These are phyloP conservation scores for Rhynchophorus ferrugineus DNA, from an alignment of 1,140 invertebrate genomes.

Conservation along the genomic window DNA sequence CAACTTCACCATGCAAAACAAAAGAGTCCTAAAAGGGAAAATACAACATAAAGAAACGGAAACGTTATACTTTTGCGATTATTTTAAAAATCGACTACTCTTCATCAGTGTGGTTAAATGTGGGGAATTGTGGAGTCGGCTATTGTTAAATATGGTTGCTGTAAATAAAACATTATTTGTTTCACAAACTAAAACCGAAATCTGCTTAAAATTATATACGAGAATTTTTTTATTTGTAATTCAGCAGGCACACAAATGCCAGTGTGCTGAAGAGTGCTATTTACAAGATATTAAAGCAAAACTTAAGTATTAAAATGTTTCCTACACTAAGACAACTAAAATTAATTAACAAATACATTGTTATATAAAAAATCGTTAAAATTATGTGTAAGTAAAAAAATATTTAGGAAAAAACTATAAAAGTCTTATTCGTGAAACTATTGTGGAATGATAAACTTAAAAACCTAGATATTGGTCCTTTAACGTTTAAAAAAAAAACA, in stretches of 20 bases:
- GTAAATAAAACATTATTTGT: conserved; percentile 22
- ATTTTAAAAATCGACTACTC: conserved; percentile 15
- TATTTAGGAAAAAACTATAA: conserved; percentile 37
- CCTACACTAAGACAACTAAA: conserved; percentile 34
- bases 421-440: conserved; percentile 36
- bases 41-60: neutral
- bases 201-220: conserved; percentile 14
- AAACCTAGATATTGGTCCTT: conserved; percentile 33
- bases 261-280: conserved; percentile 37
- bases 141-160: conserved; percentile 39
- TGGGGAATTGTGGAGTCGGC: conserved; percentile 34
- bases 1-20: neutral
- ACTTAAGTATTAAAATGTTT: conserved; percentile 34
- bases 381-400: conserved; percentile 40
- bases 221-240: conserved; percentile 13
- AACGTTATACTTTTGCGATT: conserved; percentile 6
- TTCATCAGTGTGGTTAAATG: conserved; percentile 39
- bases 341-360: conserved; percentile 41
- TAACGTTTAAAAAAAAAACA: conserved; percentile 25
- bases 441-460: conserved; percentile 37
- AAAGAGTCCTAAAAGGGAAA: neutral
- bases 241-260: conserved; percentile 36
- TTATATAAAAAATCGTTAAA: conserved; percentile 38
- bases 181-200: conserved; percentile 22
- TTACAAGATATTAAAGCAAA: conserved; percentile 38